Conservation (phyloP, 1,140 invertebrate genomes). For the Goniozus legneri region DNA sequence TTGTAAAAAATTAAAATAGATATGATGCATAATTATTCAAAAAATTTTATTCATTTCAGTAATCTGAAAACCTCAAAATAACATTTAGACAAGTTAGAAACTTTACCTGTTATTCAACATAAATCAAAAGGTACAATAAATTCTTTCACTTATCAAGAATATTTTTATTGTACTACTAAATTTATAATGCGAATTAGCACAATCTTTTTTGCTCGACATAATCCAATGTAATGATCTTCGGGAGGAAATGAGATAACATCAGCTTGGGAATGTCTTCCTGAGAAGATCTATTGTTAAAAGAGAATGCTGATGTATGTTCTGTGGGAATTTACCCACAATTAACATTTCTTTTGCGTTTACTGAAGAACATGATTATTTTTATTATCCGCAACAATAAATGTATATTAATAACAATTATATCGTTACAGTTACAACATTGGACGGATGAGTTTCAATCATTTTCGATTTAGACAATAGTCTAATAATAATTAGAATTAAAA, state of each 20-base stretch:
- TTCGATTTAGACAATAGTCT: too few relatives aligned
- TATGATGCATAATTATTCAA: too few relatives aligned
- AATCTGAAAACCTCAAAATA: too few relatives aligned
- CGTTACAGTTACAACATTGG: constrained; percentile 38
- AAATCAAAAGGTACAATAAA: too few relatives aligned
- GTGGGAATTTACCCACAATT: constrained; percentile 57
- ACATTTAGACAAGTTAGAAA: too few relatives aligned
- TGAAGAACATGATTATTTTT: constrained; percentile 47
- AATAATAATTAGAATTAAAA: too few relatives aligned
- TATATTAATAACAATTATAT: constrained; percentile 46
- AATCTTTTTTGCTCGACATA: constrained; percentile 21
- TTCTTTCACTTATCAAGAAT: too few relatives aligned
- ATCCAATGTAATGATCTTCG: constrained; percentile 41
- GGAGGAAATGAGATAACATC: constrained; percentile 51
- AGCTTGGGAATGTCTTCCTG: constrained; percentile 42
- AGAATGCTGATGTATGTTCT: constrained; percentile 40
- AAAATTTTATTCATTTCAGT: too few relatives aligned
- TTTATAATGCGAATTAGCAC: constrained; percentile 9
- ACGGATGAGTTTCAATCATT: constrained; percentile 25
- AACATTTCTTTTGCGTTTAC: constrained; percentile 39
- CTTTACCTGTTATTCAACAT: too few relatives aligned
- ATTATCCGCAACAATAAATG: constrained; percentile 49
- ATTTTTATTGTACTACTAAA: too few relatives aligned
- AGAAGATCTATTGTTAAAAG: constrained; percentile 49
- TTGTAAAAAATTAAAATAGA: too few relatives aligned